phyloP scores from a whole-genome alignment of 1,140 invertebrate species.

The Rhagoletis pomonella region DNA sequence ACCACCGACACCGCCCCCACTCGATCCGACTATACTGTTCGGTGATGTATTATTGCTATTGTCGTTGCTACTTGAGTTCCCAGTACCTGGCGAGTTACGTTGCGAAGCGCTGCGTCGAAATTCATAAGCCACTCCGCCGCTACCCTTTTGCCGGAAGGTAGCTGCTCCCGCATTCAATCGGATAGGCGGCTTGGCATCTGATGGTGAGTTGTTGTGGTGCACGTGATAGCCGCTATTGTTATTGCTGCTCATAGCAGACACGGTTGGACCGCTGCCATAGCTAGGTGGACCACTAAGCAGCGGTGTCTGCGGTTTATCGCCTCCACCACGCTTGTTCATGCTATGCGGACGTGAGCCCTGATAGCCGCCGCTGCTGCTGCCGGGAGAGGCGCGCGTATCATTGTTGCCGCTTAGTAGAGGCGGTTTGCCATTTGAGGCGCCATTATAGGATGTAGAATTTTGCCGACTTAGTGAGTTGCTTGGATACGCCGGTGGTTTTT shows the following conservation, averaged over 20 bases:
- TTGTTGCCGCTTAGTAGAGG: constrained; percentile 67
- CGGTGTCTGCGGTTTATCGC: constrained; percentile 65
- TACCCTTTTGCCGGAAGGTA: constrained; percentile 66
- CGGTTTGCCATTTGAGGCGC: constrained; percentile 64
- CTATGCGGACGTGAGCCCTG: constrained; percentile 60
- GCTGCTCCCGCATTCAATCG: constrained; percentile 69
- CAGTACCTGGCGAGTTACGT: constrained; percentile 72
- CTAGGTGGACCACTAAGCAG: constrained; percentile 68
- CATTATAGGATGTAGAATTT: constrained; percentile 67
- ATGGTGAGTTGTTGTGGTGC: constrained; percentile 14
- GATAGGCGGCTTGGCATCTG: constrained; percentile 66
- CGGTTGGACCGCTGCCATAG: constrained; percentile 32
- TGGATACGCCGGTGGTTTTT: constrained; percentile 56
- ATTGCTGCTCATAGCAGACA: constrained; percentile 31
- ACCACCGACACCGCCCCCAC: constrained; percentile 12
- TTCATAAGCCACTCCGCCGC: constrained; percentile 58
- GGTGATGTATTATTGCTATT: constrained; percentile 73
- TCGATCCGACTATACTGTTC: constrained; percentile 68
- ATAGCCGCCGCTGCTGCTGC: constrained; percentile 56
- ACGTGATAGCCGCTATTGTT: constrained; percentile 50
- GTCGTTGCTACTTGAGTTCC: constrained; percentile 67
- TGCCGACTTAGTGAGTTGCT: constrained; percentile 63
- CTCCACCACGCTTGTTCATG: constrained; percentile 63
- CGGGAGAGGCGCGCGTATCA: constrained; percentile 68
- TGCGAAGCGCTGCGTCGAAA: constrained; percentile 70